A percentile compares a stretch with the other conserved stretches of the same genome.
These are phyloP conservation scores for Uropsilus gracilis DNA, from an alignment of 2,113 vertebrate species.

Conservation along the genomic window DNA sequence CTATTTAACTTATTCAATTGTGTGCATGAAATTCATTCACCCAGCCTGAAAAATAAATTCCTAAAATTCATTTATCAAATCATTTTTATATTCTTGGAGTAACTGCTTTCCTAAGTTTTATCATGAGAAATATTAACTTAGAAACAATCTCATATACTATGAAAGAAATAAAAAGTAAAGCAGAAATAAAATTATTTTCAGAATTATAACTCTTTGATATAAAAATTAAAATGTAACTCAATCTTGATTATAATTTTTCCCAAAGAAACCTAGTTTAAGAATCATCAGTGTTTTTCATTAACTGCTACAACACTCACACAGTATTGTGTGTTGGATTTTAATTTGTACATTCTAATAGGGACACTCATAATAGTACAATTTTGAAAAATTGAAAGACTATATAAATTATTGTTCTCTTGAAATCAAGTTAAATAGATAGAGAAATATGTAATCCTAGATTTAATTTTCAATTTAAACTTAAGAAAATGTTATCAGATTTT, in stretches of 20 bases:
- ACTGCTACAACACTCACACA: neutral
- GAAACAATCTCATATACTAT: neutral
- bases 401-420: neutral
- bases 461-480: conserved; percentile 57
- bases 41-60: conserved; percentile 38
- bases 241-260: conserved; percentile 31
- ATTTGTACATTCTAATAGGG: neutral
- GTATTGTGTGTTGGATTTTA: conserved; percentile 13
- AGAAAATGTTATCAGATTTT: conserved; percentile 23
- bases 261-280: conserved; percentile 28
- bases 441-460: conserved; percentile 3
- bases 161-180: conserved; percentile 33
- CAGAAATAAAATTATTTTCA: conserved; percentile 29
- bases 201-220: neutral
- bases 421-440: conserved; percentile 38
- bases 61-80: conserved; percentile 20
- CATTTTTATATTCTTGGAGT: neutral
- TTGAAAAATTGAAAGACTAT: conserved; percentile 36
- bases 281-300: conserved; percentile 12
- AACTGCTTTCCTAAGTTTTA: conserved; percentile 13
- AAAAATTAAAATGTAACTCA: neutral
- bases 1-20: neutral
- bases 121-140: neutral
- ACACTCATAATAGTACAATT: neutral
- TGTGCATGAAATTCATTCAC: neutral